Percentiles rank a stretch among this genome's conserved stretches.
These are phyloP conservation scores for Glossosoma conforme DNA, from an alignment of 1,140 invertebrate species.

Conservation along the genomic window DNA sequence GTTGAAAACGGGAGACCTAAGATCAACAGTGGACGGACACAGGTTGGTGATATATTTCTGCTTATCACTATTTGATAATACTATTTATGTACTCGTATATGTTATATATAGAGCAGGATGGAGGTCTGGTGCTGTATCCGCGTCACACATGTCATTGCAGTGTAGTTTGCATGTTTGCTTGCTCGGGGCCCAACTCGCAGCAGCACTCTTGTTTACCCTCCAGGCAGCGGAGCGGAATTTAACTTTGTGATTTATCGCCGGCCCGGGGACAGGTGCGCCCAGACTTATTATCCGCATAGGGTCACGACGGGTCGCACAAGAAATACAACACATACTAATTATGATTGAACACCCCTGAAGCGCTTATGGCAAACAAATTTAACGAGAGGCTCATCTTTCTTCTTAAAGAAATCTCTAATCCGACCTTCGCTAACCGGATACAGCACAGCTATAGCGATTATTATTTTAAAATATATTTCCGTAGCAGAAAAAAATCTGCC, in stretches of 20 bases:
- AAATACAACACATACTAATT: not conserved
- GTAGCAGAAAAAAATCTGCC: no score
- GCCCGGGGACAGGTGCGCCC: no score
- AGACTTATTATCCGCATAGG: no score
- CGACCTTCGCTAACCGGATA: not conserved
- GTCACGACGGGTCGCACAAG: not conserved
- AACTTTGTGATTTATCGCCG: conserved; percentile 26
- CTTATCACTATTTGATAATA: no score
- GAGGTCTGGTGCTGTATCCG: no score
- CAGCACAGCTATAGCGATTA: no score
- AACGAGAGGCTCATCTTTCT: not conserved
- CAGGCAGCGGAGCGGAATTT: conserved; percentile 19
- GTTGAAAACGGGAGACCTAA: no score
- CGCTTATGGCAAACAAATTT: not conserved
- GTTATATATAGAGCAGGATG: conserved; percentile 5
- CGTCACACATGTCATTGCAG: no score
- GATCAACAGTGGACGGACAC: no score
- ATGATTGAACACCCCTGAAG: not conserved
- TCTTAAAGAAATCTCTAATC: not conserved
- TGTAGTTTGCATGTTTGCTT: conserved; percentile 23
- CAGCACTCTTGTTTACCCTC: conserved; percentile 22
- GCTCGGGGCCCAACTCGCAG: not conserved
- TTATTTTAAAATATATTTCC: no score
- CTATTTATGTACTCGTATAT: not conserved
- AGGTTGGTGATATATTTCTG: no score